A percentile compares a stretch with the other conserved stretches of the same genome.
These are phyloP conservation scores for Morinoia aosen DNA, from an alignment of 2,888 invertebrate genomes.

Conservation along the genomic window DNA sequence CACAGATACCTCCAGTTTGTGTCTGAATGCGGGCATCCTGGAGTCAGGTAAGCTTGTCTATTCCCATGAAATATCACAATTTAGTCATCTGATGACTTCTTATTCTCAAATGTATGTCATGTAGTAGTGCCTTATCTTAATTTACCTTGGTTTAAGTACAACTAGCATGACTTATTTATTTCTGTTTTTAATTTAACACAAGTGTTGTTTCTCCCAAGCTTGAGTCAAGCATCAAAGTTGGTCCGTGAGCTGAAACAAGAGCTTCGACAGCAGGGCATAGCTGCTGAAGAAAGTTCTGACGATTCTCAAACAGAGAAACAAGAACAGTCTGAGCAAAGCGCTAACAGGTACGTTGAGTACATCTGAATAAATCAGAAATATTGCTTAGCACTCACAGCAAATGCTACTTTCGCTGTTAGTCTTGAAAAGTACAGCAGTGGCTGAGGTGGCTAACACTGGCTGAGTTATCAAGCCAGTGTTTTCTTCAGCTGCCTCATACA, in stretches of 20 bases:
- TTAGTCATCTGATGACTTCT: not conserved
- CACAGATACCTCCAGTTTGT: constrained; percentile 95
- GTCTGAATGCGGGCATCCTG: constrained; percentile 90
- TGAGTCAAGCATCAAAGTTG: constrained; percentile 61
- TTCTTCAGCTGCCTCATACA: no score
- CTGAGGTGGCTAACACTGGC: no score
- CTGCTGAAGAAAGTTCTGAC: constrained; percentile 35
- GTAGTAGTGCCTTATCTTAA: no score
- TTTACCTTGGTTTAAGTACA: not conserved
- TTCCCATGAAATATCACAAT: not conserved
- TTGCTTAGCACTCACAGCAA: no score
- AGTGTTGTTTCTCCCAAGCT: constrained; percentile 42
- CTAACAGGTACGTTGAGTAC: not conserved
- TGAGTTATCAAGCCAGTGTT: no score
- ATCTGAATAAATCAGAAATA: not conserved
- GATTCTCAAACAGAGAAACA: constrained; percentile 48
- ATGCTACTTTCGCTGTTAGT: no score
- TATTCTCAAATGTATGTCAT: no score
- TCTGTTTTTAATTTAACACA: no score
- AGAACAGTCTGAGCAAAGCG: constrained; percentile 29
- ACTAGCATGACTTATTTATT: not conserved
- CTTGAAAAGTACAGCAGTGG: no score
- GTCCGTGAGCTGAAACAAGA: constrained; percentile 62
- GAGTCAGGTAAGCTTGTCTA: constrained; percentile 70
- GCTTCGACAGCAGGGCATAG: constrained; percentile 61